Evolutionary conservation across 2,888 invertebrate species (phyloP), one percentile per base, ranked within the genome.

Genomic region (Blomia tropicalis): DNA sequence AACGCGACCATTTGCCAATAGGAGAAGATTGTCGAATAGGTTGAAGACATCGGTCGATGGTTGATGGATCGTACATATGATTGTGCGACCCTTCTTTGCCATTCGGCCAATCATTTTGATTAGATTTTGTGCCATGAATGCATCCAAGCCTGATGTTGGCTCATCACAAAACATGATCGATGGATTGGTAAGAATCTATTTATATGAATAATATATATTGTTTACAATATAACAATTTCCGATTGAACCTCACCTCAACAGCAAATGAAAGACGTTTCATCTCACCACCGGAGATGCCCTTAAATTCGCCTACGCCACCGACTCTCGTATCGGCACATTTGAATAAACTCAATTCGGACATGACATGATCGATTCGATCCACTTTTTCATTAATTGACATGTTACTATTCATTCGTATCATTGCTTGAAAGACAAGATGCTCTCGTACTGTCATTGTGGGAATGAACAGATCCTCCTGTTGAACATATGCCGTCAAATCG

Each of bases 271-370:
- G 77, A 63, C 95, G 79, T 73, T 93, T 93, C 79, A 85, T 85
- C 76, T 96, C 96, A 0, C 96, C 96, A 0, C 96, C 96, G 0
- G 92, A 93, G 64, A 95, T 84, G 0, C 93, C 92, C 76, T 89
- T 90, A 43, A 87, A 77, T 23, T 86, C 76, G 0, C 92, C 93
- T 0, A 87, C 83, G 53, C 84, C 80, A 0, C 96, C 95, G 64
- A 96, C 95, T 43, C 83, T 80, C 14, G 89, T 91, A 71, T 93
- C 82, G 73, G 85, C 83, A 74, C 93, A 95, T 75, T 90, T 91
- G 32, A 80, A 80, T 58, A 96, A 77, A 2, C 89, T 87, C 67
- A 93, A 75, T 84, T 88, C 72, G 70, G n/a, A 4, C 36, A 60
- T 29, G 3, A 29, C 17, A 2, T 14, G n/a, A 7, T 29, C 69